phyloP scores from a whole-genome alignment of 2,113 vertebrate genomes.

The Brachyhypopomus occidentalis region DNA sequence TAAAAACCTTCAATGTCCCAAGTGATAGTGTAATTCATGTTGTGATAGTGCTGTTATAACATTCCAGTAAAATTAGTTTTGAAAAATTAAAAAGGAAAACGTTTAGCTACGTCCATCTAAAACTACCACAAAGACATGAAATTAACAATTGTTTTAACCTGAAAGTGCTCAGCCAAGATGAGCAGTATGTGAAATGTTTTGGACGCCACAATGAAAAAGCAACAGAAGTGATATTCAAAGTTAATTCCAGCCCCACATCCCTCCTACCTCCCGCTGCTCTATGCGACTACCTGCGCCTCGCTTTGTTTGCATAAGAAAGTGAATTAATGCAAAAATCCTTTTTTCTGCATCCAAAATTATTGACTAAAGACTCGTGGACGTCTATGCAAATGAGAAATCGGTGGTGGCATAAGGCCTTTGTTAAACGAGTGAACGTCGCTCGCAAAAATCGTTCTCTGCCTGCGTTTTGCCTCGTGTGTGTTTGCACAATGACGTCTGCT shows the following conservation, averaged over 20 bases:
- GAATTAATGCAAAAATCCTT: constrained; percentile 55
- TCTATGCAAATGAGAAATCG: constrained; percentile 47
- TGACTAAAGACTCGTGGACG: constrained; percentile 48
- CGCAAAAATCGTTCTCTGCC: constrained; percentile 38
- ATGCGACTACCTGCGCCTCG: constrained; percentile 6
- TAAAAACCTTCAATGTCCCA: too few relatives aligned
- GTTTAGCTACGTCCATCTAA: constrained; percentile 34
- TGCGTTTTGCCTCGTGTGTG: constrained; percentile 1
- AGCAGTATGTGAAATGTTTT: constrained; percentile 46
- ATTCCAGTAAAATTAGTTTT: constrained; percentile 9
- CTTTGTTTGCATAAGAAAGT: constrained; percentile 42
- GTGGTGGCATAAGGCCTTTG: constrained; percentile 42
- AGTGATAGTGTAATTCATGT: too few relatives aligned
- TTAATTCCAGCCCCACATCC: constrained; percentile 52
- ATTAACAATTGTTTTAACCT: constrained; percentile 38
- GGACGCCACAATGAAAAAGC: constrained; percentile 43
- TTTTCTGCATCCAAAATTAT: constrained; percentile 47
- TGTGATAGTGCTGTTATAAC: not conserved
- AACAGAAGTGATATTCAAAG: constrained; percentile 42
- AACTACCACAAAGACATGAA: constrained; percentile 33
- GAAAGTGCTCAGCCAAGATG: constrained; percentile 34
- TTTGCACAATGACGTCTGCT: constrained; percentile 38
- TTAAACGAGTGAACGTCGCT: constrained; percentile 38
- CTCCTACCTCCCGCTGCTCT: constrained; percentile 37
- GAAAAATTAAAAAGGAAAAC: not conserved